These are phyloP conservation scores for Protonibea diacanthus DNA, from an alignment of 2,797 vertebrate species.

Conservation along the genomic window DNA sequence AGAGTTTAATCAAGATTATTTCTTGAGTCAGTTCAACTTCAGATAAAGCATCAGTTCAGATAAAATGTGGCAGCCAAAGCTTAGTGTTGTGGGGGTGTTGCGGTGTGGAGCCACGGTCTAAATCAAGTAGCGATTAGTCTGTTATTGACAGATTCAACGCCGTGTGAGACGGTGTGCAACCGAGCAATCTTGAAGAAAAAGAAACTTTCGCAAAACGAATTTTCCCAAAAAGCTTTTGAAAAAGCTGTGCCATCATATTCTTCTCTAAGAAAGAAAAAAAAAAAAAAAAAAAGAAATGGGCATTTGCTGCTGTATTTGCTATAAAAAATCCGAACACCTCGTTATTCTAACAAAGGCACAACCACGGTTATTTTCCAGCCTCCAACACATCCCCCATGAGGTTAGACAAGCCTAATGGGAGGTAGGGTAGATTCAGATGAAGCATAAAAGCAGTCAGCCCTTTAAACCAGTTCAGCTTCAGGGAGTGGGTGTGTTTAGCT, in stretches of 20 bases:
- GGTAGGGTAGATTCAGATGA: slow-evolving; percentile 38
- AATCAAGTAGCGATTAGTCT: slow-evolving; percentile 3
- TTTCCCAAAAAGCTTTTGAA: not conserved
- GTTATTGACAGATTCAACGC: slow-evolving; percentile 6
- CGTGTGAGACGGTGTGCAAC: not conserved
- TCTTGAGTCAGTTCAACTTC: not conserved
- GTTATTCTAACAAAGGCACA: slow-evolving; percentile 51
- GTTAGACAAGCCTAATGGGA: slow-evolving; percentile 52
- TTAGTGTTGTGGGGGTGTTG: not conserved
- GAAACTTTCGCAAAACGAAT: not conserved
- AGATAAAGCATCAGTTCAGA: not conserved
- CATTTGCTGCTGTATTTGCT: slow-evolving; percentile 15
- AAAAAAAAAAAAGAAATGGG: not conserved
- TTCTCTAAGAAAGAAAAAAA: too few species aligned
- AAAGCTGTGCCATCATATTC: not conserved
- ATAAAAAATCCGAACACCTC: slow-evolving; percentile 28
- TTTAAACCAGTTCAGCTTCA: slow-evolving; percentile 58
- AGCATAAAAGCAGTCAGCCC: slow-evolving; percentile 54
- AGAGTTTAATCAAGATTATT: slow-evolving; percentile 27
- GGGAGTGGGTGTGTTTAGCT: slow-evolving; percentile 46
- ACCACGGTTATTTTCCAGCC: slow-evolving; percentile 35
- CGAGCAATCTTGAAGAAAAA: slow-evolving; percentile 13
- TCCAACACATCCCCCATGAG: slow-evolving; percentile 50
- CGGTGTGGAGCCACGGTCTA: not conserved
- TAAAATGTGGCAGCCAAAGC: not conserved